phyloP scores from a whole-genome alignment of 2,113 vertebrate genomes.

The Murina feae region DNA sequence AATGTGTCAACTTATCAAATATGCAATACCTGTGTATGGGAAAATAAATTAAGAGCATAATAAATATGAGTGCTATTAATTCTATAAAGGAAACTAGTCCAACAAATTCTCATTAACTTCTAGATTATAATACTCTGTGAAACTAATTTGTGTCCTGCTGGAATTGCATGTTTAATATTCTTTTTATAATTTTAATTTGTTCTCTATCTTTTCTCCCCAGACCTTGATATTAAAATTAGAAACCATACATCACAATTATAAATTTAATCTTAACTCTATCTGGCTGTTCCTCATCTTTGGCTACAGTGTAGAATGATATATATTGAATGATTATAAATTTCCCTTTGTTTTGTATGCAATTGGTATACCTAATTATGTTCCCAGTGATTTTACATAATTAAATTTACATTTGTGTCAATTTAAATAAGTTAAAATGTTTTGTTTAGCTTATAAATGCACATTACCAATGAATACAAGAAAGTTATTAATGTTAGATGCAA shows the following conservation, averaged over 20 bases:
- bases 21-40: neutral
- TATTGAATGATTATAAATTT: neutral
- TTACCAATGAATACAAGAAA: neutral
- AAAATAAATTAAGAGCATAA: neutral
- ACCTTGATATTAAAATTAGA: neutral
- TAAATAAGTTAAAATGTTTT: neutral
- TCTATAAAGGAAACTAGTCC: slow-evolving; percentile 9
- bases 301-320: neutral
- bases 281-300: neutral
- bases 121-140: neutral
- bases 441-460: neutral
- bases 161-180: neutral
- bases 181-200: slow-evolving; percentile 19
- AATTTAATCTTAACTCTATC: slow-evolving; percentile 34
- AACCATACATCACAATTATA: slow-evolving; percentile 8
- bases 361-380: neutral
- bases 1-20: neutral
- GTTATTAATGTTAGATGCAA: neutral
- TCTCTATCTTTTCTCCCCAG: neutral
- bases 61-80: neutral
- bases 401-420: neutral
- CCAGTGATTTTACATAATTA: neutral
- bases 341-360: neutral
- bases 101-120: slow-evolving; percentile 30
- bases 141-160: slow-evolving; percentile 2